These are phyloP conservation scores for Stenodera caucasica DNA, from an alignment of 2,888 invertebrate species.

Conservation along the genomic window DNA sequence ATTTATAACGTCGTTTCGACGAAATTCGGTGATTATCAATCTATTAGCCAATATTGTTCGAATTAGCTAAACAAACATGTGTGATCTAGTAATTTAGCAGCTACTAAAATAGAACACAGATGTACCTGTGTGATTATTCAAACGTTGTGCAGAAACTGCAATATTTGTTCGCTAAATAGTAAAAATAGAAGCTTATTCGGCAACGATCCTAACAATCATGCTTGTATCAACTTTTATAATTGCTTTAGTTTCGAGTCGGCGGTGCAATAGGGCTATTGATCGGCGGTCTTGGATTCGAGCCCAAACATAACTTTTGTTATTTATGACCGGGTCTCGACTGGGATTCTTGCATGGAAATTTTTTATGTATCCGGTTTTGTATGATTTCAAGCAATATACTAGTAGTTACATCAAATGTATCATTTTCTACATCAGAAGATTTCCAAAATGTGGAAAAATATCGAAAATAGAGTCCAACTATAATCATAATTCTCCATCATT, in stretches of 20 bases:
- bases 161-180: no score
- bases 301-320: neutral
- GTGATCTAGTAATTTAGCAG: conserved; percentile 29
- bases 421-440: neutral
- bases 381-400: neutral
- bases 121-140: conserved; percentile 33
- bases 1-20: neutral
- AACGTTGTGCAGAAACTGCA: neutral
- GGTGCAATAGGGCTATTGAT: neutral
- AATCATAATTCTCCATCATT: neutral
- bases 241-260: neutral
- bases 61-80: conserved; percentile 14
- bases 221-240: neutral
- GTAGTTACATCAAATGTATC: neutral
- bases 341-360: neutral
- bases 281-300: neutral
- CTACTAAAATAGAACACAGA: conserved; percentile 25
- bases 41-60: neutral
- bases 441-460: neutral
- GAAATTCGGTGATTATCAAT: no score
- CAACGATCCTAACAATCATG: no score
- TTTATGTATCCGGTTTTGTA: neutral
- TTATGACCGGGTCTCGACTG: neutral
- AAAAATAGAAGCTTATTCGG: no score
- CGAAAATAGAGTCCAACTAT: neutral